Base-by-base conservation (phyloP, 2,797 vertebrate species). In the Naso thynnoides region DNA sequence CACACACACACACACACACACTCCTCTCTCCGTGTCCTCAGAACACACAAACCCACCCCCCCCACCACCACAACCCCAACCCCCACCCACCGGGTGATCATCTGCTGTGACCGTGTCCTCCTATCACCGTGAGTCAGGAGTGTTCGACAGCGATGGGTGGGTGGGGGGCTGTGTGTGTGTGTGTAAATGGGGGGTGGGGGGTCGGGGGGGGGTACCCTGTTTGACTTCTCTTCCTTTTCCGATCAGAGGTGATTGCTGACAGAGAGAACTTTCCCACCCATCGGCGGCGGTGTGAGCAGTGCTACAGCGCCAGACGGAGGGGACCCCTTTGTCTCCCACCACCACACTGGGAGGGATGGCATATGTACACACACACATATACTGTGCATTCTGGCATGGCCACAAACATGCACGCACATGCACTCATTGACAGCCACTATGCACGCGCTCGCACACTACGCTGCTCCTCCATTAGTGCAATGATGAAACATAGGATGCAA, bases 241-340 rank as follows among this genome's bases (percentile, higher is more conserved):
- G 73, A 84, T 88, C 77, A 81, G 69, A 84, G 70, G 54, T 69
- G 79, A 78, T 67, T 48, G 67, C 68, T 81, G 76, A 83, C 65
- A 60, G 63, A 26, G 70, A 78, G 82, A 92, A 93, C 87, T 92
- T 92, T 92, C 81, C 86, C 86, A 88, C 85, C 82, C 83, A 68
- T 79, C 68, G 26, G 73, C 38, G 59, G 58, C 61, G 52, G 49
- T 66, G 73, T 69, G 60, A 79, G 71, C 47, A 14, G 50, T 48
- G 87, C 76, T 77, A 80, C 76, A 65, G 85, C 67, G 76, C 76
- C 90, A 93, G 91, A 92, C 92, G 86, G 86, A 90, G 87, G 86
- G 79, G 88, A 90, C 84, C 87, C 31, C 90, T 92, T 93, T 93
- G 92, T 93, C 90, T 92, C 89, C 84, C 86, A 88, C 81, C 73